phyloP scores from a whole-genome alignment of 2,888 invertebrate species.

The Drosophila birchii region DNA sequence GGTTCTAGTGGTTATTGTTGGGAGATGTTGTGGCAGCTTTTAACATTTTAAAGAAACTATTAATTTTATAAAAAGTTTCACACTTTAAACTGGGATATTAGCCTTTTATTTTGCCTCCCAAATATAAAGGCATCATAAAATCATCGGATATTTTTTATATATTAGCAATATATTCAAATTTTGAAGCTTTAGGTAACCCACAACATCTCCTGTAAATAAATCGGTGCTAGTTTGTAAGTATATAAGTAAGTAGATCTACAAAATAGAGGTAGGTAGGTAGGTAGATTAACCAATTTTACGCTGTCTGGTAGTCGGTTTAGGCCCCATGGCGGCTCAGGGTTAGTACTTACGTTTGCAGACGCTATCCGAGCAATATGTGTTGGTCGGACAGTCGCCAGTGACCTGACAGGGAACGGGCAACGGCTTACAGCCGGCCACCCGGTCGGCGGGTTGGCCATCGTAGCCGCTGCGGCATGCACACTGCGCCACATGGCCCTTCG shows the following conservation, averaged over 20 bases:
- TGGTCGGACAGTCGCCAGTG: conserved; percentile 90
- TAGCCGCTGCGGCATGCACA: conserved; percentile 93
- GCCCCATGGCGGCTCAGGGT: conserved; percentile 48
- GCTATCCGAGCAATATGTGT: conserved; percentile 92
- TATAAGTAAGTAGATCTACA: conserved; percentile 52
- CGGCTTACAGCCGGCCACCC: conserved; percentile 90
- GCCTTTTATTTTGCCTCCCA: too few relatives aligned
- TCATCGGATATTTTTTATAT: too few relatives aligned
- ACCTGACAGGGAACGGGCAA: conserved; percentile 90
- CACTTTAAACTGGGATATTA: too few relatives aligned
- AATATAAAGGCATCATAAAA: too few relatives aligned
- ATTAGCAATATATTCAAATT: too few relatives aligned
- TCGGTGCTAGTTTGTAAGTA: conserved; percentile 64
- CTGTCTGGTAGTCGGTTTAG: conserved; percentile 50
- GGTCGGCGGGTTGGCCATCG: conserved; percentile 90
- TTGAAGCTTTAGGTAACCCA: not conserved
- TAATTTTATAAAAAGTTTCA: too few relatives aligned
- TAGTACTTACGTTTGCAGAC: conserved; percentile 91
- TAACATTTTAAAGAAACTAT: too few relatives aligned
- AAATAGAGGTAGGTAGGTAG: conserved; percentile 23
- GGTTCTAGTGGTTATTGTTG: conserved; percentile 41
- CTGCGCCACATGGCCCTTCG: conserved; percentile 90
- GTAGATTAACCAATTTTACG: conserved; percentile 47
- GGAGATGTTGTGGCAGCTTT: conserved; percentile 17
- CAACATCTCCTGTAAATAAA: conserved; percentile 13